These are phyloP conservation scores for Plecotus auritus DNA, from an alignment of 2,113 vertebrate species.

Conservation along the genomic window DNA sequence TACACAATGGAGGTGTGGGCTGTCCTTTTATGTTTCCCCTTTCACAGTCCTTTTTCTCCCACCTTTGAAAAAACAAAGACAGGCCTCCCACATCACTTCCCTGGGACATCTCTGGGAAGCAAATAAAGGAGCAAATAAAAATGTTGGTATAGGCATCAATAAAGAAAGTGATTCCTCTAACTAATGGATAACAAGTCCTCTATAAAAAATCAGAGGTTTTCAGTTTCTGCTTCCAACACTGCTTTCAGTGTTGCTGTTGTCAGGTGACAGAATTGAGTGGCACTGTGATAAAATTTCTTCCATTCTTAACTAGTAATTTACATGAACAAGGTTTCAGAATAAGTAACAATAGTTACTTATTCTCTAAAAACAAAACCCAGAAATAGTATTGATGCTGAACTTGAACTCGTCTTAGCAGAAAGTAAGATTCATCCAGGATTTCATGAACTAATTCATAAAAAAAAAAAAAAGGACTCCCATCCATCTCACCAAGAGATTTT, in stretches of 20 bases:
- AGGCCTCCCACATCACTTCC: background rate
- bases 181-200: background rate
- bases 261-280: background rate
- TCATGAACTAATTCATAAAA: background rate
- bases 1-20: background rate
- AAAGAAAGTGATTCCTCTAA: background rate
- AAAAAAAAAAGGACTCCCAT: background rate
- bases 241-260: background rate
- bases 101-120: background rate
- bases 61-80: conserved; percentile 16
- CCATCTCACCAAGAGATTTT: background rate
- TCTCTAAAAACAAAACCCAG: background rate
- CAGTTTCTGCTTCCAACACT: background rate
- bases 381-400: background rate
- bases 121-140: background rate
- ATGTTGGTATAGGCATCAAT: background rate
- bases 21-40: background rate
- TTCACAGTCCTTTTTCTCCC: background rate
- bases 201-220: background rate
- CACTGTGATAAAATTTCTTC: background rate
- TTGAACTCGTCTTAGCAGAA: background rate
- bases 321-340: background rate
- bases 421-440: background rate
- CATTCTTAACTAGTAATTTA: background rate
- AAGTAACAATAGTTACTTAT: background rate